phyloP scores from a whole-genome alignment of 2,113 vertebrate genomes.

The Larimichthys polyactis region DNA sequence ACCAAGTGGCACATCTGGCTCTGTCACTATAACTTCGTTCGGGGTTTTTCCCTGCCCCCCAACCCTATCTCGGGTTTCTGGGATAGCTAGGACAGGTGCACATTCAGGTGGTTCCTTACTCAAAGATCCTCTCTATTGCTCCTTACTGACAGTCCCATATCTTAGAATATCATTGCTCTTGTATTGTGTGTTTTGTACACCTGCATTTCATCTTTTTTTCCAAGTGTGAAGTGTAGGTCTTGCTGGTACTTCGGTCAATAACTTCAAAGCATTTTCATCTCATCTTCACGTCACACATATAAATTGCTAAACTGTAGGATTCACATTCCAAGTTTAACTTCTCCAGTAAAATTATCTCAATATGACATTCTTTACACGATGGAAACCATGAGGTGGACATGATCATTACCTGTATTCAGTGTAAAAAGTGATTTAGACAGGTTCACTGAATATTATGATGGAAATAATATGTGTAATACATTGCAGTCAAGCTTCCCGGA shows the following conservation, averaged over 20 bases:
- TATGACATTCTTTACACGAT: constrained; percentile 12
- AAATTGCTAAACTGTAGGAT: neutral
- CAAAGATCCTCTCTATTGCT: constrained; percentile 49
- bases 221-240: neutral
- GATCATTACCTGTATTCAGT: constrained; percentile 4
- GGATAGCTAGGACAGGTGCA: constrained; percentile 67
- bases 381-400: constrained; percentile 23
- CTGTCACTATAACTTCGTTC: constrained; percentile 14
- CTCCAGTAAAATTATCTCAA: neutral
- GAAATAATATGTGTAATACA: constrained; percentile 52
- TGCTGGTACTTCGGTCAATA: neutral
- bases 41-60: constrained; percentile 46
- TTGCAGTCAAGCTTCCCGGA: constrained; percentile 40
- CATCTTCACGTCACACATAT: neutral
- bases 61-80: constrained; percentile 39
- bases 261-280: constrained; percentile 41
- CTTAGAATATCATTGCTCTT: constrained; percentile 41
- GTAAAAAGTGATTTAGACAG: constrained; percentile 27
- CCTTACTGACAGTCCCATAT: constrained; percentile 60
- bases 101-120: constrained; percentile 52
- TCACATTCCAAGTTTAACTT: neutral
- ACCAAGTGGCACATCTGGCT: constrained; percentile 29
- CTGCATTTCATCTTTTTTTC: constrained; percentile 35
- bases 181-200: constrained; percentile 38
- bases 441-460: constrained; percentile 51